Base-by-base conservation (phyloP, 2,797 vertebrate species). In the Apogon hyalosoma region DNA sequence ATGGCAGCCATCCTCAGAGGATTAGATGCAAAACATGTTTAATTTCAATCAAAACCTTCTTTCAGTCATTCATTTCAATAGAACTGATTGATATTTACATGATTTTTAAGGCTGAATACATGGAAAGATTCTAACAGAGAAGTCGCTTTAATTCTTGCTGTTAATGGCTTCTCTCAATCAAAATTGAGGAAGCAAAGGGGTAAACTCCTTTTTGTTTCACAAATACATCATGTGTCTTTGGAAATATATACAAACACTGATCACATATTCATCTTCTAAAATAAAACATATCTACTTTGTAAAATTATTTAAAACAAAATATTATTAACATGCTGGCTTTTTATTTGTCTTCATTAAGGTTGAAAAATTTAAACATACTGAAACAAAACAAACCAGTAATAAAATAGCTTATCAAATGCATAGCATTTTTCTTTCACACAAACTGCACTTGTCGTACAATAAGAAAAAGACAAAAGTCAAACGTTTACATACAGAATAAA, bases 331-430 rank as follows among this genome's bases (percentile, higher is more conserved):
- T 19, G 47, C 55, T 41, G 73, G 75, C 60, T 77, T 73, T 62
- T 72, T n/a, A 46, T 47, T 79, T 84, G 84, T 90, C 90, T 93
- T 93, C 88, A 90, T 90, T 73, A 69, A 83, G 73, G 55, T 77
- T 82, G 74, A 49, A 62, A 48, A 73, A 59, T 15, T 68, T 64
- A 78, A 86, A 86, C 60, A 71, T 51, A 57, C 70, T 83, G 11
- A 55, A 80, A 88, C 63, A 73, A 80, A 86, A 75, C 57, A 87
- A 82, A 87, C 72, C 50, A 76, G 70, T 76, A 82, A 77, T 84
- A 88, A 84, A 83, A 92, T 92, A 93, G 85, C 86, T 94, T 87
- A 94, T 92, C 92, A 95, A 95, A 95, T 95, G 94, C 94, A 94
- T 77, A 94, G 94, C 94, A 95, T 95, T 95, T 94, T 69, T 69